These are phyloP conservation scores for Drosophila obscura DNA, from an alignment of 1,140 invertebrate species.

Conservation along the genomic window DNA sequence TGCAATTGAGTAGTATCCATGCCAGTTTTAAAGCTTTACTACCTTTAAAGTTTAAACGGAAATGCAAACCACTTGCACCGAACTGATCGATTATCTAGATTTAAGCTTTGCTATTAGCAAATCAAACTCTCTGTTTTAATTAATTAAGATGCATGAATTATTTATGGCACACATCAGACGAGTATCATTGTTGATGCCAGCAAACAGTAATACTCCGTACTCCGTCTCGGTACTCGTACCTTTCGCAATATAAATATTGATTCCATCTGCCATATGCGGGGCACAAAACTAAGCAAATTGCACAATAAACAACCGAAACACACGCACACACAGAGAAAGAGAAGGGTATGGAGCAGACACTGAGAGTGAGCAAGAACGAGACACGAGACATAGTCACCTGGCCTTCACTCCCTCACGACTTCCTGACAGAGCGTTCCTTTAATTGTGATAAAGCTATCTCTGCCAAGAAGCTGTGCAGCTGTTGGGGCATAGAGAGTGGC, in stretches of 20 bases:
- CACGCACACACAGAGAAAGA: slow-evolving; percentile 2
- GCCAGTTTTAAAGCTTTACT: too few relatives aligned
- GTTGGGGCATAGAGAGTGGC: not conserved
- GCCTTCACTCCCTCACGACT: slow-evolving; percentile 44
- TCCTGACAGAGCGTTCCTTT: slow-evolving; percentile 47
- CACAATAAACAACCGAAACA: slow-evolving; percentile 38
- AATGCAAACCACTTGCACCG: too few relatives aligned
- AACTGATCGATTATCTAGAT: too few relatives aligned
- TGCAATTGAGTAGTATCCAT: too few relatives aligned
- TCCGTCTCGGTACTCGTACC: too few relatives aligned
- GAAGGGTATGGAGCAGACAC: not conserved
- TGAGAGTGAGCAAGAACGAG: not conserved
- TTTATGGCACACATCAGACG: too few relatives aligned
- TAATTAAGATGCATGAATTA: too few relatives aligned
- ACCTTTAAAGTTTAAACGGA: too few relatives aligned
- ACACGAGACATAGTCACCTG: slow-evolving; percentile 31
- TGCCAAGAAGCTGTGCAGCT: slow-evolving; percentile 11
- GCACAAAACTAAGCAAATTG: slow-evolving; percentile 54
- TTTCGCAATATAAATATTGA: slow-evolving; percentile 38
- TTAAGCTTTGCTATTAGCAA: too few relatives aligned
- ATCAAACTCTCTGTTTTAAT: too few relatives aligned
- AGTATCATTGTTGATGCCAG: too few relatives aligned
- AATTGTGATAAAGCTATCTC: slow-evolving; percentile 65
- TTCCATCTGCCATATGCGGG: slow-evolving; percentile 36
- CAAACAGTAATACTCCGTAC: slow-evolving; percentile 7